These are phyloP conservation scores for Chlorops oryzae DNA, from an alignment of 1,140 invertebrate genomes.

Conservation along the genomic window DNA sequence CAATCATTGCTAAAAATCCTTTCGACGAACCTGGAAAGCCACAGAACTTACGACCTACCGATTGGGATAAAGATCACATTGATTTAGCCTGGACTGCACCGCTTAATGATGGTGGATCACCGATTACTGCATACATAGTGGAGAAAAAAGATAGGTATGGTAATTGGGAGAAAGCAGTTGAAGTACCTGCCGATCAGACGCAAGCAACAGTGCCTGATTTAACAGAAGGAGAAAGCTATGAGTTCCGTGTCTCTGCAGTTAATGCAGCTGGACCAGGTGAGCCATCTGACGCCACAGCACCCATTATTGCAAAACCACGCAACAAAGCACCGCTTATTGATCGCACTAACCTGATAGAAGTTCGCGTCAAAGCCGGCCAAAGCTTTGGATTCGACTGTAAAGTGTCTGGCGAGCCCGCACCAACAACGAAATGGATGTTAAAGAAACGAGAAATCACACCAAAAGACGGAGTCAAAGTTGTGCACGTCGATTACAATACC, in stretches of 20 bases:
- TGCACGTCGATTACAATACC: conserved; percentile 79
- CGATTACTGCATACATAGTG: conserved; percentile 78
- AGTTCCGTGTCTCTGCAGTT: conserved; percentile 84
- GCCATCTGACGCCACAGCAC: conserved; percentile 86
- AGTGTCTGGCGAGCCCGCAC: conserved; percentile 89
- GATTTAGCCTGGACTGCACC: conserved; percentile 83
- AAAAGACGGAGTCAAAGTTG: conserved; percentile 65
- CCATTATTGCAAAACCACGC: conserved; percentile 88
- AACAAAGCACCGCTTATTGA: conserved; percentile 90
- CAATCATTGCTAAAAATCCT: conserved; percentile 93
- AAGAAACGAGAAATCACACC: conserved; percentile 64
- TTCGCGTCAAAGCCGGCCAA: conserved; percentile 91
- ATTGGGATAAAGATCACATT: conserved; percentile 95
- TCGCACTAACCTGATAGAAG: conserved; percentile 73
- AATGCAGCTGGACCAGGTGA: conserved; percentile 92
- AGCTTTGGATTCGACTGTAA: conserved; percentile 55
- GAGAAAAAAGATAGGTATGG: conserved; percentile 94
- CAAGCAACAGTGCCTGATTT: conserved; percentile 82
- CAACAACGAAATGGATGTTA: conserved; percentile 81
- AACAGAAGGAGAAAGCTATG: conserved; percentile 83
- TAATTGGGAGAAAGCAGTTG: conserved; percentile 72
- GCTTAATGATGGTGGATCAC: conserved; percentile 74
- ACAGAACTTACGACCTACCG: conserved; percentile 80
- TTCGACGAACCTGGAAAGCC: conserved; percentile 93
- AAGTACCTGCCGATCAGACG: conserved; percentile 70